Evolutionary conservation across 2,888 invertebrate genomes (phyloP).

Genomic region (Chrysomela aeneicollis): DNA sequence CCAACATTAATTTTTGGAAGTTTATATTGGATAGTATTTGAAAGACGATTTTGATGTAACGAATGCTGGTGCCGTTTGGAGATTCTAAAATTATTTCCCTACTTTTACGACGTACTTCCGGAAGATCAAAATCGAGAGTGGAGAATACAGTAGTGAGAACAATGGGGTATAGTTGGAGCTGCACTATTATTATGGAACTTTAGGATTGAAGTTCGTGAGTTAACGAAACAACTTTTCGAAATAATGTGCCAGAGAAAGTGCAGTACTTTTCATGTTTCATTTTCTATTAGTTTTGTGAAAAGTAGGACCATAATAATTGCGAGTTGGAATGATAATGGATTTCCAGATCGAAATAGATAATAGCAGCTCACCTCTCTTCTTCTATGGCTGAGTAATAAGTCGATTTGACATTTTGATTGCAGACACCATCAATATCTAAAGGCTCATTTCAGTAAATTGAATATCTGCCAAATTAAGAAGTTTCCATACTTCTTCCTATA

Average conservation of each 20-base stretch:
- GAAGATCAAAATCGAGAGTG: neutral
- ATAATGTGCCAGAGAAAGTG: neutral
- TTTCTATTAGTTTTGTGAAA: neutral
- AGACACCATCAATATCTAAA: too few relatives aligned
- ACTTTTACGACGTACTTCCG: neutral
- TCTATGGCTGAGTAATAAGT: too few relatives aligned
- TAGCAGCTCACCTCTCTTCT: too few relatives aligned
- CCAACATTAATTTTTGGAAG: too few relatives aligned
- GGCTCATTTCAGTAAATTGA: too few relatives aligned
- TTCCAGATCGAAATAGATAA: too few relatives aligned
- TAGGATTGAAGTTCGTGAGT: neutral
- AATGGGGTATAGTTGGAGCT: neutral
- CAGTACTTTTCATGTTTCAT: neutral
- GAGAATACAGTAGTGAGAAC: slow-evolving; percentile 2
- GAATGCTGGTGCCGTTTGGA: neutral
- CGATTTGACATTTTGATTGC: too few relatives aligned
- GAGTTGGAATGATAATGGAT: too few relatives aligned
- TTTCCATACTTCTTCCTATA: too few relatives aligned
- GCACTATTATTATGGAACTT: slow-evolving; percentile 1
- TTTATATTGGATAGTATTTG: neutral
- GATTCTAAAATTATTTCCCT: neutral
- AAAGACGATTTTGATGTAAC: neutral
- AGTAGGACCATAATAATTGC: too few relatives aligned
- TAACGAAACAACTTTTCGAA: neutral
- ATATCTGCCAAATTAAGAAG: too few relatives aligned